Evolutionary conservation across 1,140 invertebrate species (phyloP).

Genomic region (Drosophila pseudoobscura): DNA sequence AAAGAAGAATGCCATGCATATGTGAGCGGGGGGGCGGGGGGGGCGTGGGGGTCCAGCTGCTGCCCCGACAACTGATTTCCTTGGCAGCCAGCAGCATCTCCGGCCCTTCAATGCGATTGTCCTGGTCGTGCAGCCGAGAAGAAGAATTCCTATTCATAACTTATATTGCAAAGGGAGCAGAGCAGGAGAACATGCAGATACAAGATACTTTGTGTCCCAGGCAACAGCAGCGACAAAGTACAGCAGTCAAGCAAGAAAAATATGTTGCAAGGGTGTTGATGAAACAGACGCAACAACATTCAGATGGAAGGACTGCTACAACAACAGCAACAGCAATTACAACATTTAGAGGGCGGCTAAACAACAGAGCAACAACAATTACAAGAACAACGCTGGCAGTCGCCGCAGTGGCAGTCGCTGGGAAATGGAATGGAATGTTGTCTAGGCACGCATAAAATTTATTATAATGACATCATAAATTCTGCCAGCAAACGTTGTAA

Average conservation of each 20-base stretch:
- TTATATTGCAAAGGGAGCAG: slow-evolving; percentile 31
- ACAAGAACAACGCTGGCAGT: slow-evolving; percentile 33
- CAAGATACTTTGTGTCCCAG: slow-evolving; percentile 76
- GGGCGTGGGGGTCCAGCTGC: background rate
- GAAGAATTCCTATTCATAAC: slow-evolving; percentile 67
- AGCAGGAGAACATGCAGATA: slow-evolving; percentile 53
- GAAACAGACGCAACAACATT: slow-evolving; percentile 35
- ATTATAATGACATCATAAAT: slow-evolving; percentile 81
- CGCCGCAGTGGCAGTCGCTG: slow-evolving; percentile 35
- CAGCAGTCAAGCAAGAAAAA: slow-evolving; percentile 64
- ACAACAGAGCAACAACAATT: slow-evolving; percentile 22
- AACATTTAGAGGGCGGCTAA: slow-evolving; percentile 16
- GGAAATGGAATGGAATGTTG: slow-evolving; percentile 45
- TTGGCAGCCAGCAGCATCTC: slow-evolving; percentile 11
- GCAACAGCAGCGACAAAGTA: slow-evolving; percentile 58
- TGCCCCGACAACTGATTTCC: slow-evolving; percentile 54
- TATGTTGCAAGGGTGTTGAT: slow-evolving; percentile 56
- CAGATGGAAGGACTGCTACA: slow-evolving; percentile 10
- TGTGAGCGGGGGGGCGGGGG: background rate
- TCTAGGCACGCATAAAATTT: slow-evolving; percentile 76
- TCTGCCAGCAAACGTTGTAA: slow-evolving; percentile 44
- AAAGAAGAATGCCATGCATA: slow-evolving; percentile 21
- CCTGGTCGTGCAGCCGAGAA: slow-evolving; percentile 41
- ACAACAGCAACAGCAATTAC: slow-evolving; percentile 30
- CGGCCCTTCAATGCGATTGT: slow-evolving; percentile 50